Percentiles rank a stretch among this genome's conserved stretches.
Conservation (phyloP, 2,797 vertebrate genomes). For the Loriculus beryllinus region DNA sequence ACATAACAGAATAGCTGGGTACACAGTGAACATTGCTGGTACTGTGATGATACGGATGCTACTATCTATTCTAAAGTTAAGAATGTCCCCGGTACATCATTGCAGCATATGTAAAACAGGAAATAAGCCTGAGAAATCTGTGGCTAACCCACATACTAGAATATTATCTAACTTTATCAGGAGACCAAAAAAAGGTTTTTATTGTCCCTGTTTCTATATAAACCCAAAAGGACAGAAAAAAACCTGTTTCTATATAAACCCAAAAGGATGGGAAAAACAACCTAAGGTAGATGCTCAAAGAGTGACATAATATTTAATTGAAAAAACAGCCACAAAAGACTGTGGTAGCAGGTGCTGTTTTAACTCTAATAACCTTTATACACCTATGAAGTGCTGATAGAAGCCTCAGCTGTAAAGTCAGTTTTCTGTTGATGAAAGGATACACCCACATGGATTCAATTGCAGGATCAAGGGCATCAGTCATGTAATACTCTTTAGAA, state of each 20-base stretch:
- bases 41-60: neutral
- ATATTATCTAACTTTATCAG: neutral
- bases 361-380: conserved; percentile 35
- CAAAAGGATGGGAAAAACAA: neutral
- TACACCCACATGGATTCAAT: conserved; percentile 64
- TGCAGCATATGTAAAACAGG: neutral
- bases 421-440: conserved; percentile 43
- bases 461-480: conserved; percentile 52
- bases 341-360: conserved; percentile 47
- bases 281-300: neutral
- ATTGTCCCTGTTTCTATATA: neutral
- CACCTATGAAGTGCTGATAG: conserved; percentile 49
- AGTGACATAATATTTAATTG: neutral
- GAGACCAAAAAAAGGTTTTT: neutral
- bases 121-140: neutral
- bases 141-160: neutral
- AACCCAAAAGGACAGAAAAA: neutral
- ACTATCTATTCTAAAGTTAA: neutral
- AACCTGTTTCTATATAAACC: neutral
- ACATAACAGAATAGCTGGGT: neutral
- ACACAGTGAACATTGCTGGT: neutral
- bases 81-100: neutral
- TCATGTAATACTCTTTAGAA: conserved; percentile 58
- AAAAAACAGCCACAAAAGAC: neutral
- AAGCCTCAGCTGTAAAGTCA: conserved; percentile 14